Evolutionary conservation across 1,140 invertebrate species (phyloP).

Genomic region (Drosophila bocki): DNA sequence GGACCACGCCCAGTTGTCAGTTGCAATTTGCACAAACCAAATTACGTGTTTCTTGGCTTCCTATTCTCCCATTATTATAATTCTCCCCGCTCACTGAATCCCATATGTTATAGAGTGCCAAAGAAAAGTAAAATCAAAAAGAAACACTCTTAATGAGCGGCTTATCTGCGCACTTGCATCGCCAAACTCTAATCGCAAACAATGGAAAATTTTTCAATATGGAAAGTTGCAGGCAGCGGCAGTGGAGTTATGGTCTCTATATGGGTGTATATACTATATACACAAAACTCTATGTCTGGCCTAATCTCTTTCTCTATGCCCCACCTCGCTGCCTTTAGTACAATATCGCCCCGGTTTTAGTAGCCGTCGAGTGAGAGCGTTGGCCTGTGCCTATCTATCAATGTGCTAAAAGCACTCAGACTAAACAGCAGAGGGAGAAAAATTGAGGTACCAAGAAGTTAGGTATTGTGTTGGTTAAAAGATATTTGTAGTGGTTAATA

Average conservation of each 20-base stretch:
- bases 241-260: slow-evolving; percentile 18
- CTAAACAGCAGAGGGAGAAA: slow-evolving; percentile 7
- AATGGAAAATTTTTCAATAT: slow-evolving; percentile 77
- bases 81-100: not conserved
- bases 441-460: not conserved
- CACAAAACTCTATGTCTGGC: slow-evolving; percentile 14
- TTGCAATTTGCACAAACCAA: slow-evolving; percentile 44
- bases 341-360: slow-evolving; percentile 17
- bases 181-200: slow-evolving; percentile 70
- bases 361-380: slow-evolving; percentile 23
- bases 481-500: not conserved
- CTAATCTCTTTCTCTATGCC: slow-evolving; percentile 13
- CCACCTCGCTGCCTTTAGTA: slow-evolving; percentile 14
- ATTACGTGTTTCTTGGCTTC: slow-evolving; percentile 58
- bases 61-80: slow-evolving; percentile 17
- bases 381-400: slow-evolving; percentile 51
- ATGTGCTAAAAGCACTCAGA: slow-evolving; percentile 46
- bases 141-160: slow-evolving; percentile 27
- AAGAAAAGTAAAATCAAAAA: slow-evolving; percentile 33
- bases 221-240: slow-evolving; percentile 55
- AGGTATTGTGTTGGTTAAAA: not conserved
- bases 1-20: slow-evolving; percentile 65
- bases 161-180: slow-evolving; percentile 42
- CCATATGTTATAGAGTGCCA: not conserved
- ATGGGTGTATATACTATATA: slow-evolving; percentile 5